Conservation (phyloP, 2,113 vertebrate species). For the Tichodroma muraria region DNA sequence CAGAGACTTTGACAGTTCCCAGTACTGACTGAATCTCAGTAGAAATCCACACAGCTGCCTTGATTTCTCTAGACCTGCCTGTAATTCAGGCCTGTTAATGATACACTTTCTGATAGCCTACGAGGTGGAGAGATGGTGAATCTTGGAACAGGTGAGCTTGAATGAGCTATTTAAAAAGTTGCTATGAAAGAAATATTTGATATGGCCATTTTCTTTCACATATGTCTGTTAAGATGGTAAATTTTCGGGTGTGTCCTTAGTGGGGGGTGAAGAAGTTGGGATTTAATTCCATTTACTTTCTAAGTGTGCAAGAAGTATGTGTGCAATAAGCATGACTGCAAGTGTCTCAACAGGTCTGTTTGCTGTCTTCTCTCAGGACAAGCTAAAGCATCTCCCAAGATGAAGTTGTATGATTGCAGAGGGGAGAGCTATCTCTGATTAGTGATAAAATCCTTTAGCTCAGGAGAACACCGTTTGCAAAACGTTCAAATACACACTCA, state of each 20-base stretch:
- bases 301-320: neutral
- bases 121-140: neutral
- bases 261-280: neutral
- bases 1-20: neutral
- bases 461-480: neutral
- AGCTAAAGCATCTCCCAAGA: neutral
- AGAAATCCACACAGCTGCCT: neutral
- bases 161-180: neutral
- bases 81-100: neutral
- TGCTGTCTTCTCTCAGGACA: neutral
- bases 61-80: neutral
- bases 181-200: neutral
- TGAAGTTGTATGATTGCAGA: neutral
- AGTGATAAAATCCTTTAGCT: neutral
- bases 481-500: neutral
- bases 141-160: neutral
- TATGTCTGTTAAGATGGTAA: neutral
- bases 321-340: neutral
- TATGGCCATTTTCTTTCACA: neutral
- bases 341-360: neutral
- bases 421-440: neutral
- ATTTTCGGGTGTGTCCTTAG: neutral
- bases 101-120: neutral
- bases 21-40: neutral
- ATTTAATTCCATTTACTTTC: neutral